phyloP scores from a whole-genome alignment of 2,888 invertebrate species.

The Resseliella maxima region DNA sequence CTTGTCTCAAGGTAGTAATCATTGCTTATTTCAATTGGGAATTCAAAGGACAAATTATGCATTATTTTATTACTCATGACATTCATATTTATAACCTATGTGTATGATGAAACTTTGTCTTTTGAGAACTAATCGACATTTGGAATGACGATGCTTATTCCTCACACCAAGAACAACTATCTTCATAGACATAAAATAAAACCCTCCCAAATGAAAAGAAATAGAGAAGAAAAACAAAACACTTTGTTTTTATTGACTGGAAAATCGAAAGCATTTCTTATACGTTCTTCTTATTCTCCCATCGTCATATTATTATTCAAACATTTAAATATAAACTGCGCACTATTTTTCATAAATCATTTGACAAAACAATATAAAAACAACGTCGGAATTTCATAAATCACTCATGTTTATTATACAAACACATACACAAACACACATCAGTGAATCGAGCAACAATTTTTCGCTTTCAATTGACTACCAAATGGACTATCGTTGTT shows the following conservation, averaged over 20 bases:
- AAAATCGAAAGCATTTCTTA: slow-evolving; percentile 32
- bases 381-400: background rate
- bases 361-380: background rate
- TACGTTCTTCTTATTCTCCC: background rate
- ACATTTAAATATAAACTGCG: slow-evolving; percentile 25
- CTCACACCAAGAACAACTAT: background rate
- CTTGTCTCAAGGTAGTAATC: background rate
- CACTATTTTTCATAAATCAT: slow-evolving; percentile 19
- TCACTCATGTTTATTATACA: background rate
- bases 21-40: background rate
- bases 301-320: background rate
- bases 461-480: slow-evolving; percentile 43
- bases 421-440: too few relatives aligned
- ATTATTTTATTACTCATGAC: slow-evolving; percentile 1
- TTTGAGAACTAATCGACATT: background rate
- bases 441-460: background rate
- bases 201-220: too few relatives aligned
- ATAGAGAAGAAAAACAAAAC: background rate
- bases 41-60: slow-evolving; percentile 19
- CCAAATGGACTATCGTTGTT: background rate
- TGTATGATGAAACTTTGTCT: background rate
- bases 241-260: slow-evolving; percentile 33
- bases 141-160: background rate
- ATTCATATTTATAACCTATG: background rate
- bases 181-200: too few relatives aligned